These are phyloP conservation scores for Schizopygopsis pylzovi DNA, from an alignment of 2,797 vertebrate genomes.

Conservation along the genomic window DNA sequence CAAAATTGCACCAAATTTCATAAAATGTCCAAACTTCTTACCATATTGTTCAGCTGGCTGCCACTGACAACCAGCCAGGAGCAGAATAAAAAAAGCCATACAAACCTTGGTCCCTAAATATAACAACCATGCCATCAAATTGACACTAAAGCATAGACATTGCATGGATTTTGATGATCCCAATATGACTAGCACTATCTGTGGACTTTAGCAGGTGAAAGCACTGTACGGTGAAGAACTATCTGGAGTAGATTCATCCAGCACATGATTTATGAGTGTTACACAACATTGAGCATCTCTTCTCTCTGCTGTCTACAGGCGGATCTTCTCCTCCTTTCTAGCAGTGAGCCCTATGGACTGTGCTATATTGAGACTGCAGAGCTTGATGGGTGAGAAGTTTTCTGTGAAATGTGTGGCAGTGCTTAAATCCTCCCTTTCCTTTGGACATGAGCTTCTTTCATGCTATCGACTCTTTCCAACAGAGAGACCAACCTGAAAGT, in stretches of 20 bases:
- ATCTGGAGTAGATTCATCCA: neutral
- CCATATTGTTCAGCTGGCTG: neutral
- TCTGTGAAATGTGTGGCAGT: conserved; percentile 8
- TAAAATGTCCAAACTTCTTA: neutral
- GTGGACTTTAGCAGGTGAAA: neutral
- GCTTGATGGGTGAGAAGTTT: conserved; percentile 84
- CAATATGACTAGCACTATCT: neutral
- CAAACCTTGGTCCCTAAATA: too few species aligned
- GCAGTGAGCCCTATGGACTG: conserved; percentile 87
- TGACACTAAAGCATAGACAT: neutral
- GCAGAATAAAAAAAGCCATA: neutral
- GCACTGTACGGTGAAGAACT: neutral
- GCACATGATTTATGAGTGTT: conserved; percentile 41
- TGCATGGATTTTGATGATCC: neutral
- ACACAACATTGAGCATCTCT: neutral
- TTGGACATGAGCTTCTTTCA: conserved; percentile 19
- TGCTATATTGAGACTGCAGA: conserved; percentile 91
- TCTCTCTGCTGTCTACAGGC: conserved; percentile 74
- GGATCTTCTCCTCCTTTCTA: conserved; percentile 87
- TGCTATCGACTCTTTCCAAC: conserved; percentile 37
- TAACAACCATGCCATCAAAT: neutral
- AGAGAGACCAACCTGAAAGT: conserved; percentile 91
- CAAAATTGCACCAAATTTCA: neutral
- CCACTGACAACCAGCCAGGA: neutral
- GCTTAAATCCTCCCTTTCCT: neutral